Evolutionary conservation across 2,797 vertebrate species (phyloP).

Genomic region (Synaphobranchus kaupii): DNA sequence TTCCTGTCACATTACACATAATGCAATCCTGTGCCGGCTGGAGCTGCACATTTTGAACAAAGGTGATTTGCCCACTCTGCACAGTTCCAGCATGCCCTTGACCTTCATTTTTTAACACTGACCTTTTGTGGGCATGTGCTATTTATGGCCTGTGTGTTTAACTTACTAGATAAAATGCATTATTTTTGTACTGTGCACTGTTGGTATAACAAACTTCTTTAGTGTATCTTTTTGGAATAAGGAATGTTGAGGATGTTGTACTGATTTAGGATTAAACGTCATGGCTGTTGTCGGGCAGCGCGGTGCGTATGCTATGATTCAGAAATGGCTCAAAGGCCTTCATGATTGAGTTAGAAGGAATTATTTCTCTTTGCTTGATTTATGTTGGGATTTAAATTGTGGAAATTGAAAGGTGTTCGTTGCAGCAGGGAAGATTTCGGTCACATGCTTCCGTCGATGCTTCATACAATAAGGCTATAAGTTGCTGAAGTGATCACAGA

Average conservation of each 20-base stretch:
- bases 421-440: neutral
- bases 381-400: slow-evolving; percentile 4
- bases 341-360: neutral
- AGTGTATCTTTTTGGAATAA: neutral
- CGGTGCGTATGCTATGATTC: neutral
- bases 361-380: neutral
- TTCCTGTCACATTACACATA: neutral
- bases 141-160: neutral
- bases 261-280: neutral
- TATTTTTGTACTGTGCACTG: neutral
- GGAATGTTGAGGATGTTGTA: neutral
- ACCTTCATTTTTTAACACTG: neutral
- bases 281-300: neutral
- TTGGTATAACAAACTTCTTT: neutral
- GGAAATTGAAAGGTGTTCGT: neutral
- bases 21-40: neutral
- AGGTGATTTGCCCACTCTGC: neutral
- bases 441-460: neutral
- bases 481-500: neutral
- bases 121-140: neutral
- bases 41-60: neutral
- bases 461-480: neutral
- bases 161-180: neutral
- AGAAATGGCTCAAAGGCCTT: neutral
- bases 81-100: neutral